Evolutionary conservation across 1,140 invertebrate species (phyloP), one percentile per base, ranked within the genome.

Genomic region (Dolichoris vasculosae): DNA sequence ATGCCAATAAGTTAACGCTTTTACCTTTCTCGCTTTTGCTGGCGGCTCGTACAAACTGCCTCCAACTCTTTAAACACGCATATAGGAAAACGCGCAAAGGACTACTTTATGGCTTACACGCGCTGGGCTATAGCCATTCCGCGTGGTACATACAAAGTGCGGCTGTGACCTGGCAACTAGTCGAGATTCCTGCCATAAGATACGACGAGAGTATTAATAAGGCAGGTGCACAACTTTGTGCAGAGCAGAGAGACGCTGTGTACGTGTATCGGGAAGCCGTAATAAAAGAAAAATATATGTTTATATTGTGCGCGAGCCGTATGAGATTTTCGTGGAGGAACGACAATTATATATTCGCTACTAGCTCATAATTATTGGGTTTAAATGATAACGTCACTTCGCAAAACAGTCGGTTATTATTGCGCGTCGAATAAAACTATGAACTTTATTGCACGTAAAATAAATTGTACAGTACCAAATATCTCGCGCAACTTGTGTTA

Each of bases 351-450:
- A 75, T 26, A 30, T 6, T 30, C 2, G 43, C 43, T 13, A 1
- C 9, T 40, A 38, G 43, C 81, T 82, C 48, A n/a, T 82, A 82
- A 82, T 82, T 82, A 82, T 82, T n/a, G 46, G 48, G 35, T 59
- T 82, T 73, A 82, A 82, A 82, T 82, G 81, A 82, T 73, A 71
- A 71, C 32, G 48, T 43, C 69, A 71, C 81, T n/a, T 82, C n/a
- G 64, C 17, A 26, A 82, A 82, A 51, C 43, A 30, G 0, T 23
- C 20, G 30, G 32, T 83, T 82, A 83, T 83, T 82, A 76, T 75
- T 63, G 67, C 35, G 15, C 48, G 20, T 38, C 23, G 30, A 46
- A 59, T 59, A 38, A 55, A 59, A 55, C 32, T 26, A 4, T 13
- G 51, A 8, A 75, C 15, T 84, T 84, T 84, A 84, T 69, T 67